Evolutionary conservation across 2,113 vertebrate species (phyloP).

Genomic region (Corvus moneduloides): DNA sequence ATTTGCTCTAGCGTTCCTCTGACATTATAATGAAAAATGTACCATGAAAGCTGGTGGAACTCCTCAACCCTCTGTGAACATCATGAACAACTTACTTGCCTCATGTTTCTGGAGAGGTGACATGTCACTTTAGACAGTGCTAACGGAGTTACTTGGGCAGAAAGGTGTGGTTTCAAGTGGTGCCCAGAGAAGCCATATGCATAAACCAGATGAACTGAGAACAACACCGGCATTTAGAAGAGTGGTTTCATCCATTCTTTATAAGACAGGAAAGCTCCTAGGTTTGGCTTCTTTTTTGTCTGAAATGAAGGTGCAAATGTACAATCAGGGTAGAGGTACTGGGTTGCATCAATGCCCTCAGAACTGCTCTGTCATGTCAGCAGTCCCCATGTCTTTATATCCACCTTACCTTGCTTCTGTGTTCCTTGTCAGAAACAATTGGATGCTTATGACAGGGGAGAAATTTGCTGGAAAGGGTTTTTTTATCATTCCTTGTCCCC

Average conservation of each 20-base stretch:
- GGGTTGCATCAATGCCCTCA: background rate
- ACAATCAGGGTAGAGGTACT: background rate
- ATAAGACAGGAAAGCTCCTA: background rate
- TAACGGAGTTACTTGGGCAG: background rate
- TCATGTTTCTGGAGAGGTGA: background rate
- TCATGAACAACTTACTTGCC: background rate
- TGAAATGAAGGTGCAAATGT: background rate
- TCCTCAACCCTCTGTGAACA: background rate
- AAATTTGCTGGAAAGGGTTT: background rate
- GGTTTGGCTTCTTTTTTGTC: background rate
- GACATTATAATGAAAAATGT: background rate
- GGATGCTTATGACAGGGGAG: background rate
- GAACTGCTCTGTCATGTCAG: background rate
- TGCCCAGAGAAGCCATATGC: fast-evolving
- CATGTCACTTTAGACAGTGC: background rate
- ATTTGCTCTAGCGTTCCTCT: background rate
- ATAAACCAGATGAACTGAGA: background rate
- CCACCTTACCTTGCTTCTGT: fast-evolving
- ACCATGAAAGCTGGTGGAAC: background rate
- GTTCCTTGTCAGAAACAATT: background rate
- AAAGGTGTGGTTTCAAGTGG: background rate
- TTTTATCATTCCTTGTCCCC: background rate
- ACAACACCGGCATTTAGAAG: background rate
- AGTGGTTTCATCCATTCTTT: background rate
- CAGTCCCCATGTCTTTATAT: background rate